Conservation (phyloP, 2,888 invertebrate genomes). For the Lepidocyrtoides sp. region DNA sequence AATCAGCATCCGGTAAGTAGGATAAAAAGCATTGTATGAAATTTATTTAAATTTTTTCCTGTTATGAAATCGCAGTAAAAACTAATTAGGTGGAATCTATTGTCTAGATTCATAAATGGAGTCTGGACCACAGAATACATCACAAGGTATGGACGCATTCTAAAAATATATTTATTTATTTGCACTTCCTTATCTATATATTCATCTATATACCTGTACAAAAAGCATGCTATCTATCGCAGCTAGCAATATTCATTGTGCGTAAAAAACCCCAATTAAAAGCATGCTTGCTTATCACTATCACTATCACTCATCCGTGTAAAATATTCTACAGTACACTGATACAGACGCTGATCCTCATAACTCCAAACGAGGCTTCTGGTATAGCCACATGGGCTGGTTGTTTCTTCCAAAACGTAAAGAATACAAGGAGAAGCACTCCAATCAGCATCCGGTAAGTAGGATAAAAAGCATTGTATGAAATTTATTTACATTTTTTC, state of each 20-base stretch:
- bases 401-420: constrained; percentile 96
- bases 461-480: too few relatives aligned
- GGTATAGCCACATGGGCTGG: constrained; percentile 99
- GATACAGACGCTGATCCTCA: constrained; percentile 98
- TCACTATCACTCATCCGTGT: too few relatives aligned
- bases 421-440: constrained; percentile 93
- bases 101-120: constrained; percentile 66
- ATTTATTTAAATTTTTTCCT: constrained; percentile 59
- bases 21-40: too few relatives aligned
- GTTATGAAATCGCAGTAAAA: background rate
- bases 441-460: too few relatives aligned
- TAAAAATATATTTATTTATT: background rate
- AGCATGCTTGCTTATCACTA: too few relatives aligned
- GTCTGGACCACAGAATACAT: constrained; percentile 88
- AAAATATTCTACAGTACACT: constrained; percentile 88
- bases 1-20: too few relatives aligned
- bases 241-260: too few relatives aligned
- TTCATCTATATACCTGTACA: too few relatives aligned
- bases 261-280: too few relatives aligned
- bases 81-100: background rate
- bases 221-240: background rate
- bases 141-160: constrained; percentile 87
- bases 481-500: constrained; percentile 64
- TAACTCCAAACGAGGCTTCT: constrained; percentile 96
- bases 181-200: too few relatives aligned